These are phyloP conservation scores for Atherinosoma microstoma DNA, from an alignment of 2,797 vertebrate species.

Conservation along the genomic window DNA sequence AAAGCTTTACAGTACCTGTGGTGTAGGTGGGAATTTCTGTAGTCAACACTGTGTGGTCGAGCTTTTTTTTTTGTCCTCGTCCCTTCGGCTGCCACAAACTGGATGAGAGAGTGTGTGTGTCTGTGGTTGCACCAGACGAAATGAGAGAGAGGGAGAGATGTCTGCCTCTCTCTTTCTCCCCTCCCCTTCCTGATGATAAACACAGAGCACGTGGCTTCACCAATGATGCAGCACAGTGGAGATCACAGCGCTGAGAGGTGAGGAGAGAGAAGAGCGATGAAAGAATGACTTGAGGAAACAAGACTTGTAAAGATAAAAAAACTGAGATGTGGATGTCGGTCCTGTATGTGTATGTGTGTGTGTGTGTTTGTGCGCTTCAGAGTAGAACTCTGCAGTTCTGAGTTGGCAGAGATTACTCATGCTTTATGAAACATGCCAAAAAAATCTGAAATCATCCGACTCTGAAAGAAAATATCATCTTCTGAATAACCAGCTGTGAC, in stretches of 20 bases:
- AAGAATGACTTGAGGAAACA: not conserved
- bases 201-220: slow-evolving; percentile 82
- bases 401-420: slow-evolving; percentile 13
- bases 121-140: slow-evolving; percentile 54
- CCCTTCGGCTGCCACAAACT: slow-evolving; percentile 52
- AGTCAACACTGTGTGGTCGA: slow-evolving; percentile 21
- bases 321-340: not conserved
- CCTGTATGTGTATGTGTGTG: not conserved
- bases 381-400: slow-evolving; percentile 14
- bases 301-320: not conserved
- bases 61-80: slow-evolving; percentile 30
- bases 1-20: slow-evolving; percentile 71
- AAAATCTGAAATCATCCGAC: slow-evolving; percentile 17
- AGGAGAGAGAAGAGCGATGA: slow-evolving; percentile 15
- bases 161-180: slow-evolving; percentile 25
- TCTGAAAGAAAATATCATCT: slow-evolving; percentile 2
- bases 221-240: slow-evolving; percentile 76
- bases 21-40: slow-evolving; percentile 49
- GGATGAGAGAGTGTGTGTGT: slow-evolving; percentile 51
- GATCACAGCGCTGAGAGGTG: slow-evolving; percentile 29
- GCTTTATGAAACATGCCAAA: slow-evolving; percentile 20
- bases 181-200: slow-evolving; percentile 81
- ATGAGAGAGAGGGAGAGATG: slow-evolving; percentile 47
- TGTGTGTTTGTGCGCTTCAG: not conserved
- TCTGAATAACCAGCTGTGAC: slow-evolving; percentile 21